Conservation (phyloP, 2,113 vertebrate species). For the Rhinoderma darwinii region DNA sequence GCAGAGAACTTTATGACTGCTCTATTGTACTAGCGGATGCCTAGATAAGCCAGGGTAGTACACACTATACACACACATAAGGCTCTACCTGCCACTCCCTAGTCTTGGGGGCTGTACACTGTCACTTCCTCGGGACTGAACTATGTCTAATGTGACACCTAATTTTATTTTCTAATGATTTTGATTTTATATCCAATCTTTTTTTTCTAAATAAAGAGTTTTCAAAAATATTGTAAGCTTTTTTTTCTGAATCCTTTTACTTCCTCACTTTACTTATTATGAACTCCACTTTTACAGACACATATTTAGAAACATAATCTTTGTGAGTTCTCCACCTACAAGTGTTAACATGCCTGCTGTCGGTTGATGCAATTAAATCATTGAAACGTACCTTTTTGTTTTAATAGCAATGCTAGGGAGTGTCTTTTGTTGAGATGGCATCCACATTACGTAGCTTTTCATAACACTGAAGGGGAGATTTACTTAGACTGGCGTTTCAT, state of each 20-base stretch:
- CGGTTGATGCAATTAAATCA: conserved; percentile 8
- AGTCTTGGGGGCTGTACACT: too few relatives aligned
- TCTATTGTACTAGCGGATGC: neutral
- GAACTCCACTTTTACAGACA: neutral
- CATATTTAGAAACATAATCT: neutral
- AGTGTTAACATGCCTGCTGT: conserved; percentile 6
- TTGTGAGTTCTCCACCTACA: neutral
- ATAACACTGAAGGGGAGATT: too few relatives aligned
- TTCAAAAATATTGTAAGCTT: too few relatives aligned
- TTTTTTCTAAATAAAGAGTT: too few relatives aligned
- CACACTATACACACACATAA: too few relatives aligned
- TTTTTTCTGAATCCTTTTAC: neutral
- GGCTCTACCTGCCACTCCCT: too few relatives aligned
- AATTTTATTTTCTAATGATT: too few relatives aligned
- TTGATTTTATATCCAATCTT: too few relatives aligned
- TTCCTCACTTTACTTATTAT: neutral
- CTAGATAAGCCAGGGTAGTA: neutral
- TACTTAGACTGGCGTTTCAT: too few relatives aligned
- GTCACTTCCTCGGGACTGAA: too few relatives aligned
- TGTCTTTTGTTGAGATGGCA: neutral
- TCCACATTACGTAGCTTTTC: neutral
- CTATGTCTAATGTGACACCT: too few relatives aligned
- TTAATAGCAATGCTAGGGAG: conserved; percentile 19
- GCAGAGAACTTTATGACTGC: neutral
- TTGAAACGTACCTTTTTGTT: conserved; percentile 9